Conservation (phyloP, 2,888 invertebrate genomes). For the Tenthredo distinguenda region DNA sequence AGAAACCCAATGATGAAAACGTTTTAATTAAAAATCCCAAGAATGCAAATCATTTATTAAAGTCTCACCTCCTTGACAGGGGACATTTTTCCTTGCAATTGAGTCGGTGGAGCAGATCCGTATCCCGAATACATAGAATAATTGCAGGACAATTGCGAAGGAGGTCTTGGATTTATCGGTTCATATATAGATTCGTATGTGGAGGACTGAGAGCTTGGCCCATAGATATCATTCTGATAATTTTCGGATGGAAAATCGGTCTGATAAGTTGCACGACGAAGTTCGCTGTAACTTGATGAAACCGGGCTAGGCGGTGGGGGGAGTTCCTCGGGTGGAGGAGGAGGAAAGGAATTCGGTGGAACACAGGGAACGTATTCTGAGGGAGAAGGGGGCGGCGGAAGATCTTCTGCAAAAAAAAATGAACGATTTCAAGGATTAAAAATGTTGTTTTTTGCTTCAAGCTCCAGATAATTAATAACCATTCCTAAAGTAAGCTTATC, state of each 20-base stretch:
- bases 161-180: constrained; percentile 92
- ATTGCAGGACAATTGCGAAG: constrained; percentile 86
- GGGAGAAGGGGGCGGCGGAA: constrained; percentile 82
- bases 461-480: constrained; percentile 34
- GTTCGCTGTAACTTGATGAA: constrained; percentile 93
- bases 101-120: constrained; percentile 76
- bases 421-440: constrained; percentile 61
- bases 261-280: constrained; percentile 88
- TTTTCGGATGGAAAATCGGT: constrained; percentile 78
- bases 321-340: constrained; percentile 83
- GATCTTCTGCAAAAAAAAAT: constrained; percentile 78
- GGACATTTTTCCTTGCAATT: constrained; percentile 74
- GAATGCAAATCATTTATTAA: neutral
- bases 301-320: constrained; percentile 94
- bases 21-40: neutral
- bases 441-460: constrained; percentile 51
- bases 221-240: constrained; percentile 81
- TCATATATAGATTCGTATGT: constrained; percentile 95
- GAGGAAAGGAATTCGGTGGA: constrained; percentile 75
- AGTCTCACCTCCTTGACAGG: constrained; percentile 74
- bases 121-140: constrained; percentile 86
- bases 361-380: constrained; percentile 75
- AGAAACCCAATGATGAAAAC: neutral
- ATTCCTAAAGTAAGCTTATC: neutral
- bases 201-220: constrained; percentile 86